Evolutionary conservation across 2,113 vertebrate species (phyloP).

Genomic region (Quiscalus mexicanus): DNA sequence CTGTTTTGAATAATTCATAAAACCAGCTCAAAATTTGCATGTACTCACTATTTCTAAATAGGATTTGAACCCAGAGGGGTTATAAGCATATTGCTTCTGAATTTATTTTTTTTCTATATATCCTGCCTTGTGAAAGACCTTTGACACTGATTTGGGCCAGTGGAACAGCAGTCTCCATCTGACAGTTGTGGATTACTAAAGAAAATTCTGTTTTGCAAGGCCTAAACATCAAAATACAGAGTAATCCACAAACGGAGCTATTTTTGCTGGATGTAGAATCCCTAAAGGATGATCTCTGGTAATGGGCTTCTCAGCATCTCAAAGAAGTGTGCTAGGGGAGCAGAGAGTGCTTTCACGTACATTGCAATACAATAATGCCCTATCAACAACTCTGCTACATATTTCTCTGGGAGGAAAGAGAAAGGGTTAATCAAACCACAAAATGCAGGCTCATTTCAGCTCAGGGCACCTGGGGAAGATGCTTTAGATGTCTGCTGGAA

Average conservation of each 20-base stretch:
- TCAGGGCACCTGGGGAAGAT: not conserved
- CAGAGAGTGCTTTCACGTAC: not conserved
- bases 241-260: constrained; percentile 24
- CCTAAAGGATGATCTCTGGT: constrained; percentile 33
- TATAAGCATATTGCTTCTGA: not conserved
- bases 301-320: constrained; percentile 31
- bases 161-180: not conserved
- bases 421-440: not conserved
- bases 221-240: not conserved
- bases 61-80: not conserved
- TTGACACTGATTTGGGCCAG: not conserved
- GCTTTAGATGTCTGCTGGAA: not conserved
- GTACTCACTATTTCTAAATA: constrained; percentile 30
- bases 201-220: constrained; percentile 8
- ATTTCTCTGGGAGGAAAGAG: not conserved
- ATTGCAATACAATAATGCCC: not conserved
- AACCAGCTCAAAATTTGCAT: constrained; percentile 49
- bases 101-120: not conserved
- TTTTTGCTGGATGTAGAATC: constrained; percentile 43
- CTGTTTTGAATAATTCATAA: constrained; percentile 58
- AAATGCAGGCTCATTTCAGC: not conserved
- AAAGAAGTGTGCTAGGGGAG: not conserved
- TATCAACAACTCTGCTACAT: not conserved
- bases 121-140: not conserved
- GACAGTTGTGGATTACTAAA: not conserved